phyloP scores from a whole-genome alignment of 1,140 invertebrate species.

The Carposina sasakii region DNA sequence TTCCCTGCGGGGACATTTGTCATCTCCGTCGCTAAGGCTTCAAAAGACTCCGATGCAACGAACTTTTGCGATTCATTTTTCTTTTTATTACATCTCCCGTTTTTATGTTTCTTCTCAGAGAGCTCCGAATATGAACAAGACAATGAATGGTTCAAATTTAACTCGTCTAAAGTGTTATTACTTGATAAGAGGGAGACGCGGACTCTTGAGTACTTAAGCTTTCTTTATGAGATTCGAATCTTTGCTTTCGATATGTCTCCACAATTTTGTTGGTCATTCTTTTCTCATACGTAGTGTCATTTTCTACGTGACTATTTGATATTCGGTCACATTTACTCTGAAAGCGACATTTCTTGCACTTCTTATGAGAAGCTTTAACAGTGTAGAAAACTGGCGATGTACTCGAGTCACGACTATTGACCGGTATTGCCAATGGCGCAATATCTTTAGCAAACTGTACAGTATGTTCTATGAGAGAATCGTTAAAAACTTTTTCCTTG shows the following conservation, averaged over 20 bases:
- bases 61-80: slow-evolving; percentile 32
- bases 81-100: slow-evolving; percentile 24
- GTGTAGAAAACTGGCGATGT: slow-evolving; percentile 40
- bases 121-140: slow-evolving; percentile 46
- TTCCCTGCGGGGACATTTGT: slow-evolving; percentile 26
- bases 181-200: slow-evolving; percentile 35
- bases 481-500: slow-evolving; percentile 16
- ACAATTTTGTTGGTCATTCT: slow-evolving; percentile 24
- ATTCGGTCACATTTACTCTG: slow-evolving; percentile 25
- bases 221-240: slow-evolving; percentile 26
- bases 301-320: slow-evolving; percentile 15
- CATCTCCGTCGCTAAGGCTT: slow-evolving; percentile 46
- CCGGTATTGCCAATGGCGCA: slow-evolving; percentile 48
- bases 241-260: slow-evolving; percentile 25
- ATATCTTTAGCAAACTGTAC: slow-evolving; percentile 50
- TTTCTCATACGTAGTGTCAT: slow-evolving; percentile 22
- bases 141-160: slow-evolving; percentile 48
- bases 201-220: slow-evolving; percentile 35
- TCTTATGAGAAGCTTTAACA: slow-evolving; percentile 46
- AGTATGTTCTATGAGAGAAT: slow-evolving; percentile 45
- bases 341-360: slow-evolving; percentile 28
- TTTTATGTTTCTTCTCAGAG: slow-evolving; percentile 40
- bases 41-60: slow-evolving; percentile 45
- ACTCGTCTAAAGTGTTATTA: slow-evolving; percentile 49
- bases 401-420: too few relatives aligned